phyloP scores from a whole-genome alignment of 2,113 vertebrate genomes.

The Rhinolophus ferrumequinum region DNA sequence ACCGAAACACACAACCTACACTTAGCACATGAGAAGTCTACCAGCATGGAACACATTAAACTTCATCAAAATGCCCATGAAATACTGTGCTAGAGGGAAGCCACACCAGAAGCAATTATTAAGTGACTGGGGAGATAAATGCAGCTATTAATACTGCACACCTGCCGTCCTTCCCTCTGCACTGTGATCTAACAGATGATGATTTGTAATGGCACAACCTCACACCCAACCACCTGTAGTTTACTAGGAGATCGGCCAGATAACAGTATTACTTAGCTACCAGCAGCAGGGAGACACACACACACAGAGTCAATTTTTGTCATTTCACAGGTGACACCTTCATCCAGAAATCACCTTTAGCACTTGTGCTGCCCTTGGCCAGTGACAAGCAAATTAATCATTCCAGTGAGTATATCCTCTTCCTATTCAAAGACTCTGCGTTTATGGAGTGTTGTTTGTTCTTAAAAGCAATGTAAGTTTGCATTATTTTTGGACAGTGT shows the following conservation, averaged over 20 bases:
- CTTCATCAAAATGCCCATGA: conserved; percentile 74
- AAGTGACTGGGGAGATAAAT: conserved; percentile 84
- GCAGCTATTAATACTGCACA: conserved; percentile 78
- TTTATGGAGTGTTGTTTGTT: neutral
- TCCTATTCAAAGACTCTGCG: neutral
- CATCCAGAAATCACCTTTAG: conserved; percentile 35
- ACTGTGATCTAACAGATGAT: conserved; percentile 83
- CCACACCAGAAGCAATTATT: conserved; percentile 79
- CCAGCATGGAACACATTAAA: conserved; percentile 65
- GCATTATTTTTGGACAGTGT: neutral
- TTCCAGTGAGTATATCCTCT: neutral
- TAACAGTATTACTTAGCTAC: conserved; percentile 51
- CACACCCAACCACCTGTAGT: conserved; percentile 78
- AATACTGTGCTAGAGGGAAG: conserved; percentile 69
- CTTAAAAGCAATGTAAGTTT: conserved; percentile 11
- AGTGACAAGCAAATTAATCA: neutral
- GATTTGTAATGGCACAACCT: conserved; percentile 79
- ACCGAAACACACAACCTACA: conserved; percentile 58
- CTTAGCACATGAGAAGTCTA: conserved; percentile 63
- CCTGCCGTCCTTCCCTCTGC: conserved; percentile 76
- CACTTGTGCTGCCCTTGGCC: neutral
- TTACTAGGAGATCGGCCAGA: conserved; percentile 79
- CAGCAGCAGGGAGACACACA: conserved; percentile 51
- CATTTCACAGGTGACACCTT: conserved; percentile 64
- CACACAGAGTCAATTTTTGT: conserved; percentile 47